A percentile compares a stretch with the other conserved stretches of the same genome.
Conservation (phyloP, 2,797 vertebrate genomes). For the Atherinosoma microstoma region DNA sequence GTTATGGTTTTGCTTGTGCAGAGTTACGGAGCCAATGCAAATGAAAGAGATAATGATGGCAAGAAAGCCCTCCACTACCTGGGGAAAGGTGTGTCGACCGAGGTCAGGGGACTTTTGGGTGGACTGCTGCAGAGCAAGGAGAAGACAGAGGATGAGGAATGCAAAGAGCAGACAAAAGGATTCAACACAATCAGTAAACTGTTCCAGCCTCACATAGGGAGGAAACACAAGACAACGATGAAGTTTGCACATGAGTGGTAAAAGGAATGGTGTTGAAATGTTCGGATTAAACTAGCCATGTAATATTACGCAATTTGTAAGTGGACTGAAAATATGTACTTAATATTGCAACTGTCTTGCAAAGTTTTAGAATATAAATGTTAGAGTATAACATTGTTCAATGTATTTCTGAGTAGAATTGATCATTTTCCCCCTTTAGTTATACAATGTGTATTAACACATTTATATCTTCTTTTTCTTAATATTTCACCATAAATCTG, state of each 20-base stretch:
- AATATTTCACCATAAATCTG: conserved; percentile 1
- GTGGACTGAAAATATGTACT: conserved; percentile 6
- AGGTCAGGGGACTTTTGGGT: conserved; percentile 85
- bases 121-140: conserved; percentile 69
- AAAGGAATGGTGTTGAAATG: conserved; percentile 23
- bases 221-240: conserved; percentile 84
- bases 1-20: conserved; percentile 85
- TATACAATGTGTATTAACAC: conserved; percentile 14
- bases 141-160: conserved; percentile 78
- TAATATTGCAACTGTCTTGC: conserved; percentile 6
- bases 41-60: conserved; percentile 90
- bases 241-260: conserved; percentile 70
- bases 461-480: conserved; percentile 5
- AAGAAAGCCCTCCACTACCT: conserved; percentile 91
- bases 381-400: no score
- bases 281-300: no score
- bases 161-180: conserved; percentile 84
- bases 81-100: conserved; percentile 70
- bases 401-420: conserved; percentile 27
- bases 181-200: conserved; percentile 89
- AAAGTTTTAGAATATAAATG: no score
- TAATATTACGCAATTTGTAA: background rate
- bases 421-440: conserved; percentile 8
- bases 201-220: conserved; percentile 83
- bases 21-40: conserved; percentile 83